A percentile compares a stretch with the other conserved stretches of the same genome.
Evolutionary conservation across 1,140 invertebrate species (phyloP).

Genomic region (Campoletis sonorensis): DNA sequence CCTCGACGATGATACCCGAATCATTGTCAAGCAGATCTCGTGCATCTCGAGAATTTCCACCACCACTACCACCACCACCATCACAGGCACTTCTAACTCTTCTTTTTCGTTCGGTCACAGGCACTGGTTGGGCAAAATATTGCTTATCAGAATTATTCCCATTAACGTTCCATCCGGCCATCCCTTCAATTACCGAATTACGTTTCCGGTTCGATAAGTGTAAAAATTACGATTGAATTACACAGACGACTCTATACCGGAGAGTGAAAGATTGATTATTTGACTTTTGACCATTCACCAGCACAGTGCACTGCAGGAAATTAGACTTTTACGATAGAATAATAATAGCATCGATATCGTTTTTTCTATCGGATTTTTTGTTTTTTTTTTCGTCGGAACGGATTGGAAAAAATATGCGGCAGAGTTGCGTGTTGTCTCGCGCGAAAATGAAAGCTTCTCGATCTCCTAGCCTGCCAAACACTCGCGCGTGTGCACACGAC

Average conservation of each 20-base stretch:
- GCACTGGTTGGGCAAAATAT: conserved; percentile 47
- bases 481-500: conserved; percentile 11
- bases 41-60: background rate
- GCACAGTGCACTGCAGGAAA: background rate
- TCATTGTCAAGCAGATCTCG: conserved; percentile 25
- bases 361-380: background rate
- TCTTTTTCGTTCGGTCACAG: conserved; percentile 40
- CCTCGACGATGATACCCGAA: conserved; percentile 38
- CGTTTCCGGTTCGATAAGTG: background rate
- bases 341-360: background rate
- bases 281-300: background rate
- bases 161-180: conserved; percentile 24
- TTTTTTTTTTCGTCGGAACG: background rate
- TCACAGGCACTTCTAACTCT: conserved; percentile 26
- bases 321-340: background rate
- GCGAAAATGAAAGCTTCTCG: conserved; percentile 17
- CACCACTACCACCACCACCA: background rate
- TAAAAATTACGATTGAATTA: too few species aligned
- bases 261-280: too few species aligned
- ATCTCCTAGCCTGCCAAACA: conserved; percentile 10
- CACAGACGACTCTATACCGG: too few species aligned
- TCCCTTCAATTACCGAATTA: conserved; percentile 14
- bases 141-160: conserved; percentile 40
- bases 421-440: conserved; percentile 31
- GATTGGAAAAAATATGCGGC: background rate